phyloP scores from a whole-genome alignment of 1,140 invertebrate genomes.

The Zelostemma sp. region DNA sequence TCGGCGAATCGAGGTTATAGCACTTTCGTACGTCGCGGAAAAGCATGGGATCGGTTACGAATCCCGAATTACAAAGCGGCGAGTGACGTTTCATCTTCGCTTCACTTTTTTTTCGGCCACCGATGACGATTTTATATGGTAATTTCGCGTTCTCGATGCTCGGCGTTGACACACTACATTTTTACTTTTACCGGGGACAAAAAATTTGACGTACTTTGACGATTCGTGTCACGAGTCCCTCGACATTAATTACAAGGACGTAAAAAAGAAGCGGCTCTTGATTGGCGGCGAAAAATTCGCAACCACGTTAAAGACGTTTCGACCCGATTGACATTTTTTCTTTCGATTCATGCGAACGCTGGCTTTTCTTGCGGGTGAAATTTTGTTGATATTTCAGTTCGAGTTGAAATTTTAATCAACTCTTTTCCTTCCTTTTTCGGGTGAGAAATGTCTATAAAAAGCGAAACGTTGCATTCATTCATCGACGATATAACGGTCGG shows the following conservation, averaged over 20 bases:
- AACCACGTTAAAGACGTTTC: no score
- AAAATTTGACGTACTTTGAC: neutral
- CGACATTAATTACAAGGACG: neutral
- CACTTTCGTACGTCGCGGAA: slow-evolving; percentile 47
- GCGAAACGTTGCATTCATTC: no score
- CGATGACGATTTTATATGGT: slow-evolving; percentile 3
- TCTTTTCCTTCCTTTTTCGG: no score
- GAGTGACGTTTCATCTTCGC: slow-evolving; percentile 9
- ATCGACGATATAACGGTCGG: no score
- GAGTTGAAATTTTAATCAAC: no score
- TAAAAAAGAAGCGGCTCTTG: neutral
- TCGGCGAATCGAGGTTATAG: slow-evolving; percentile 55
- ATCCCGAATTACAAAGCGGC: slow-evolving; percentile 44
- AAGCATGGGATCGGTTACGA: slow-evolving; percentile 32
- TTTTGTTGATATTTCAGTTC: no score
- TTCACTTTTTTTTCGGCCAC: slow-evolving; percentile 1
- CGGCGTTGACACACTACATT: neutral
- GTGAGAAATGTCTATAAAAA: no score
- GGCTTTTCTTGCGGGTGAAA: no score
- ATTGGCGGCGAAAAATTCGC: neutral
- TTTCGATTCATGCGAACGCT: no score
- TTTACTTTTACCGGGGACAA: neutral
- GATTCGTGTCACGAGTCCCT: neutral
- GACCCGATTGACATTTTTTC: neutral
- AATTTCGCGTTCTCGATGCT: slow-evolving; percentile 2